These are phyloP conservation scores for Philopedon plagiatum DNA, from an alignment of 2,888 invertebrate species.

Conservation along the genomic window DNA sequence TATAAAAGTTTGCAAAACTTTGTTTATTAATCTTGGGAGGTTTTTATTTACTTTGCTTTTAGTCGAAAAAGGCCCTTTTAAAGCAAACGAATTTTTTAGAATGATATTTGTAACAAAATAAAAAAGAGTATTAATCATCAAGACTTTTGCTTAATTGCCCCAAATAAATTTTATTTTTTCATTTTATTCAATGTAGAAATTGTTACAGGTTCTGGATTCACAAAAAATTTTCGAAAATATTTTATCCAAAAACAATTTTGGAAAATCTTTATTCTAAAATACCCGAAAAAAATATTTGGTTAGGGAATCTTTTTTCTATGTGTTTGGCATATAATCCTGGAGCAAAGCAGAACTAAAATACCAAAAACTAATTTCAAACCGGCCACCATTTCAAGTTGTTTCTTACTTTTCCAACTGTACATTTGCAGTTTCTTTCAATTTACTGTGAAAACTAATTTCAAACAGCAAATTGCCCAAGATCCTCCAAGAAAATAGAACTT, in stretches of 20 bases:
- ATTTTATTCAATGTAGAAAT: no score
- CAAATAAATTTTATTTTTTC: no score
- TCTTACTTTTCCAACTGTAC: slow-evolving; percentile 35
- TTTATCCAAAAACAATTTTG: no score
- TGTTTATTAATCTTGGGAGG: slow-evolving; percentile 34
- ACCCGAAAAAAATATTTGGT: no score
- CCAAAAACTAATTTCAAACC: slow-evolving; percentile 34
- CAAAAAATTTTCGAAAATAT: no score
- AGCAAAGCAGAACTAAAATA: slow-evolving; percentile 34
- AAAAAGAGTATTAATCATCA: no score
- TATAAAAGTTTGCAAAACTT: slow-evolving; percentile 32
- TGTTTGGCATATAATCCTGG: no score
- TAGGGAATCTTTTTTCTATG: no score
- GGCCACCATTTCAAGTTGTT: slow-evolving; percentile 29
- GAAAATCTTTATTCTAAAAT: no score
- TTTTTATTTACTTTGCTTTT: slow-evolving; percentile 28
- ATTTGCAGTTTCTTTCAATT: slow-evolving; percentile 46
- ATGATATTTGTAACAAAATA: not conserved
- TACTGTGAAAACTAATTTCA: slow-evolving; percentile 42
- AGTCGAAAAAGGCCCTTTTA: slow-evolving; percentile 1
- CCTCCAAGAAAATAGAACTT: slow-evolving; percentile 9
- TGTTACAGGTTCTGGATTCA: no score
- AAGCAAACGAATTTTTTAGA: not conserved
- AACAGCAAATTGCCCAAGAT: slow-evolving; percentile 34
- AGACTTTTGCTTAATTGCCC: no score